A percentile compares a stretch with the other conserved stretches of the same genome.
Evolutionary conservation across 2,888 invertebrate species (phyloP).

Genomic region (Magallana nippona): DNA sequence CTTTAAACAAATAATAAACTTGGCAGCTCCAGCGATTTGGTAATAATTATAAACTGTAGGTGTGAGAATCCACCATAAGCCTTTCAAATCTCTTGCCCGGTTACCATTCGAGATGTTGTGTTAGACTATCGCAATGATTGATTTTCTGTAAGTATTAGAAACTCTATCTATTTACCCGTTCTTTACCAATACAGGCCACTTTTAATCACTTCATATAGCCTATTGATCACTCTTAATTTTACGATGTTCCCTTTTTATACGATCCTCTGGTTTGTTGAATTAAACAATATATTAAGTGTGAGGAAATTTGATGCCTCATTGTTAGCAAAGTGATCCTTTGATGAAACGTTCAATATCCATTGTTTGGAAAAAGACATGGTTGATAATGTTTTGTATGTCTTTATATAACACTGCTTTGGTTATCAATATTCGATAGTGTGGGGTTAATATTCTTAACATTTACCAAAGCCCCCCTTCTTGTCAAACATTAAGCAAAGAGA

Average conservation of each 20-base stretch:
- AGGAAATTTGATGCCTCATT: constrained; percentile 5
- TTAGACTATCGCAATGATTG: not conserved
- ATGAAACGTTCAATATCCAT: not conserved
- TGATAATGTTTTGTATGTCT: not conserved
- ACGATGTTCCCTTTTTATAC: not conserved
- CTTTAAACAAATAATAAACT: too few species aligned
- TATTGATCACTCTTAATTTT: not conserved
- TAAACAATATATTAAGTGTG: not conserved
- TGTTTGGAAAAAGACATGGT: constrained; percentile 2
- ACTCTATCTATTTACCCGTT: not conserved
- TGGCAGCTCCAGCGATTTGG: too few species aligned
- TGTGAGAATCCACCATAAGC: constrained; percentile 1
- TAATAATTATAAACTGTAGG: not conserved
- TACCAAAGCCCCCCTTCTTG: too few species aligned
- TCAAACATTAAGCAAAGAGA: too few species aligned
- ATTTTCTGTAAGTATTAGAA: constrained; percentile 10
- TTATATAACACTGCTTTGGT: not conserved
- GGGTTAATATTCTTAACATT: not conserved
- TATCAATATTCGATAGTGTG: not conserved
- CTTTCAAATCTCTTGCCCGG: not conserved
- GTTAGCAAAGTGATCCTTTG: not conserved
- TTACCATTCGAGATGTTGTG: not conserved
- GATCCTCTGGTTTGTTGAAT: not conserved
- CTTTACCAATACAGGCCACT: not conserved
- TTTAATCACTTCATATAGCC: not conserved